Base-by-base conservation (phyloP, 2,888 invertebrate genomes). In the Xanthorhoe spadicearia region DNA sequence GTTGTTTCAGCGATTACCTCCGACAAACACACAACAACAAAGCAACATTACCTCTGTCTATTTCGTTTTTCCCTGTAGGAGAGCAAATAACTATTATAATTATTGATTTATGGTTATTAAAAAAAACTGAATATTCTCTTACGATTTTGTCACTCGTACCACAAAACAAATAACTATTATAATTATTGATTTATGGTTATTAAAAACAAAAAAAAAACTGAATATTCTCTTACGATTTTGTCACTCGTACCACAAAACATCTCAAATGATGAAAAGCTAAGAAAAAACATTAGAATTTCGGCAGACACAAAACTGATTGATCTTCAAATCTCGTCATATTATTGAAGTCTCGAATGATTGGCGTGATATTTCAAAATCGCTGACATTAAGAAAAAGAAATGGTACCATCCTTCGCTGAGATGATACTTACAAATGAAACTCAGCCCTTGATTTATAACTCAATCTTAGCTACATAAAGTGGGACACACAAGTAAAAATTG, bases 401-500 rank as follows among this genome's bases (percentile, higher is more conserved):
- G 80, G 79, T 74, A 71, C 81, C 80, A 85, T 86, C 88, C 87
- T 85, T 85, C 85, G 77, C 82, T 85, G 80, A 86, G 79, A 81
- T 81, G 83, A 84, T 86, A 83, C 79, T 82, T 83, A 86, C 84
- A 90, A 91, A 90, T 88, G 88, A 86, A 89, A 86, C 83, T 82
- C 81, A 74, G 72, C 81, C 75, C 66, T 76, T 90, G 88, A 92
- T 85, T 89, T 88, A 92, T 90, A 86, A 85, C 83, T 86, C 90
- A 92, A 92, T 92, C 87, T 90, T 80, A 84, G 83, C 84, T 83
- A 85, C 87, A 85, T 85, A 85, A 86, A 87, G 85, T 84, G 85
- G 87, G 88, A 88, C 88, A 88, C 82, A 89, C 89, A 64, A 68
- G 87, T 88, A 90, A 90, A 92, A 91, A 92, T 93, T 92, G 90